phyloP scores from a whole-genome alignment of 2,888 invertebrate species.

The Mimumesa dahlbomi region DNA sequence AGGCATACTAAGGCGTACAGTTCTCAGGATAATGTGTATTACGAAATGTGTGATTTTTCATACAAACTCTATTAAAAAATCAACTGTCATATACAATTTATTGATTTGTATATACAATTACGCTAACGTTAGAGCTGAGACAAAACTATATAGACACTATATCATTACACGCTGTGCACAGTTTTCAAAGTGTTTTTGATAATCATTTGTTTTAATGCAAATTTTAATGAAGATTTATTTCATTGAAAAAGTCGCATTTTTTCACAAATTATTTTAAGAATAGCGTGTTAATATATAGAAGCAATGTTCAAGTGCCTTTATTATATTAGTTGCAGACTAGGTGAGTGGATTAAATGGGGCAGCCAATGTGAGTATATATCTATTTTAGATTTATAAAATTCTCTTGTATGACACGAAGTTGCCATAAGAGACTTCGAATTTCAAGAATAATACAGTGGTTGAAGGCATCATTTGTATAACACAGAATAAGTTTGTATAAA shows the following conservation, averaged over 20 bases:
- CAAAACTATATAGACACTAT: constrained; percentile 30
- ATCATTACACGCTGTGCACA: constrained; percentile 12
- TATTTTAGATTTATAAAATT: constrained; percentile 57
- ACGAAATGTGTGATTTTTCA: constrained; percentile 14
- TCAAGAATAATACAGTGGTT: constrained; percentile 47
- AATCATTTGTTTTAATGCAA: constrained; percentile 14
- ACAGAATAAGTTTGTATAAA: constrained; percentile 63
- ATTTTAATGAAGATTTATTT: constrained; percentile 16
- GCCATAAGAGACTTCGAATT: constrained; percentile 41
- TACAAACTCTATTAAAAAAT: constrained; percentile 48
- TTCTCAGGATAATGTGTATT: constrained; percentile 41
- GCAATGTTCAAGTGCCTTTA: constrained; percentile 48
- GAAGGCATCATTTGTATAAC: constrained; percentile 53
- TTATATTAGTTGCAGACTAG: constrained; percentile 56
- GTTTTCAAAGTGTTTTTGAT: constrained; percentile 12
- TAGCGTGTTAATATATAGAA: constrained; percentile 35
- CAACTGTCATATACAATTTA: constrained; percentile 40
- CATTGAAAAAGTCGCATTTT: constrained; percentile 10
- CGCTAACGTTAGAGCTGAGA: constrained; percentile 34
- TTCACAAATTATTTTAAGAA: constrained; percentile 33
- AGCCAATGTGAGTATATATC: constrained; percentile 64
- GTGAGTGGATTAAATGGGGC: constrained; percentile 61
- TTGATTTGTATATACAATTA: constrained; percentile 39
- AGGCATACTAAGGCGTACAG: constrained; percentile 47
- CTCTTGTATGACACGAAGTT: constrained; percentile 45